Evolutionary conservation across 2,113 vertebrate species (phyloP).

Genomic region (Notothenia rossii): DNA sequence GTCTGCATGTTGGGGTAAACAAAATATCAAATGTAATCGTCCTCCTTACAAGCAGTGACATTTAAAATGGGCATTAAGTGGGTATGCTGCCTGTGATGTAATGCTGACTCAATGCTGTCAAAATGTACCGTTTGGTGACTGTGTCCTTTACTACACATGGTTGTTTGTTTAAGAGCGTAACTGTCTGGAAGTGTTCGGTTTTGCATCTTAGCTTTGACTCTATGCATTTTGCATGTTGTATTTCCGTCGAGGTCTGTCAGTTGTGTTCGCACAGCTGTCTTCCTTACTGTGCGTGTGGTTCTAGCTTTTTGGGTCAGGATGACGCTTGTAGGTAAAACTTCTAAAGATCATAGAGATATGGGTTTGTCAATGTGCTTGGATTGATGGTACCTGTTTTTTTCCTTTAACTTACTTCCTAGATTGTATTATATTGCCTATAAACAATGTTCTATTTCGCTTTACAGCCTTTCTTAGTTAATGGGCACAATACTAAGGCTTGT

Average conservation of each 20-base stretch:
- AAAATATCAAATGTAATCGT: slow-evolving; percentile 57
- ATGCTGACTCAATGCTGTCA: not conserved
- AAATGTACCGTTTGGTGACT: not conserved
- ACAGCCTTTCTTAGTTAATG: not conserved
- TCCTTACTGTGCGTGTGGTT: slow-evolving; percentile 19
- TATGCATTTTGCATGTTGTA: not conserved
- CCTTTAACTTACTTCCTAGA: not conserved
- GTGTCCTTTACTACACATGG: not conserved
- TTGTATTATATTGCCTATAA: not conserved
- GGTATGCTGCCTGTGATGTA: not conserved
- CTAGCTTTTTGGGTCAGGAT: slow-evolving; percentile 8
- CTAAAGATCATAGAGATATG: not conserved
- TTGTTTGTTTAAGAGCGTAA: not conserved
- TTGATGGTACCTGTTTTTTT: not conserved
- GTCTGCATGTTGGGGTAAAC: slow-evolving; percentile 39
- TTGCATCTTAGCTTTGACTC: slow-evolving; percentile 1
- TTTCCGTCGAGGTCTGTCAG: not conserved
- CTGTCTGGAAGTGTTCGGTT: not conserved
- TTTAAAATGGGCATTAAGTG: not conserved
- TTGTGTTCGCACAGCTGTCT: slow-evolving; percentile 30
- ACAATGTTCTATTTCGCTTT: not conserved
- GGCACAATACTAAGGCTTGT: too few species aligned
- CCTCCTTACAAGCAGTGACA: slow-evolving; percentile 18
- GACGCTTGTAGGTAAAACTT: slow-evolving; percentile 17
- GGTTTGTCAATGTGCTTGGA: not conserved